A percentile compares a stretch with the other conserved stretches of the same genome.
These are phyloP conservation scores for Chelonia mydas DNA, from an alignment of 2,797 vertebrate genomes.

Conservation along the genomic window DNA sequence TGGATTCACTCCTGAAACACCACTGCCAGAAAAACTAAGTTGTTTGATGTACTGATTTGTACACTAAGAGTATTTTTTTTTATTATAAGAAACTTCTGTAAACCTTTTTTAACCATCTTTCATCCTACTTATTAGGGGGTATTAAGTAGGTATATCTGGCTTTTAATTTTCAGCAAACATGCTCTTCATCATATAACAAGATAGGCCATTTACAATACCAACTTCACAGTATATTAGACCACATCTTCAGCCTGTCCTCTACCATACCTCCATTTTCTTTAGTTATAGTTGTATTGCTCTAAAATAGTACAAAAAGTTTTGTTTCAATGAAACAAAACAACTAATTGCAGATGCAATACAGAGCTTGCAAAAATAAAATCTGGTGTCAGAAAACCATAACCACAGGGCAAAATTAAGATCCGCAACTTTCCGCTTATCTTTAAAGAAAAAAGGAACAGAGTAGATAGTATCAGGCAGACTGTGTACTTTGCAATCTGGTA, in stretches of 20 bases:
- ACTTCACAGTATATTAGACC: not conserved
- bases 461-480: not conserved
- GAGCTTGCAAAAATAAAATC: not conserved
- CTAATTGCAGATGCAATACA: not conserved
- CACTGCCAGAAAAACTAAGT: accelerated
- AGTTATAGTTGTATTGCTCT: not conserved
- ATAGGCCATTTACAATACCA: not conserved
- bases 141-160: not conserved
- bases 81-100: not conserved
- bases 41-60: accelerated
- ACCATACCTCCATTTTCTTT: not conserved
- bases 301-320: not conserved
- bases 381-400: not conserved
- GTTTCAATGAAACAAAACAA: not conserved
- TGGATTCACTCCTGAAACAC: not conserved
- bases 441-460: not conserved
- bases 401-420: no score
- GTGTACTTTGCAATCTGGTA: accelerated
- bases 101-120: not conserved
- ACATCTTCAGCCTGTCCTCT: not conserved
- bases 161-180: not conserved
- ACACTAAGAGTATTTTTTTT: not conserved
- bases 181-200: not conserved
- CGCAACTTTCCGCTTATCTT: no score
- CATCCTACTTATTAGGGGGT: not conserved